Percentiles rank a stretch among this genome's conserved stretches.
These are phyloP conservation scores for Antrozous pallidus DNA, from an alignment of 2,797 vertebrate species.

Conservation along the genomic window DNA sequence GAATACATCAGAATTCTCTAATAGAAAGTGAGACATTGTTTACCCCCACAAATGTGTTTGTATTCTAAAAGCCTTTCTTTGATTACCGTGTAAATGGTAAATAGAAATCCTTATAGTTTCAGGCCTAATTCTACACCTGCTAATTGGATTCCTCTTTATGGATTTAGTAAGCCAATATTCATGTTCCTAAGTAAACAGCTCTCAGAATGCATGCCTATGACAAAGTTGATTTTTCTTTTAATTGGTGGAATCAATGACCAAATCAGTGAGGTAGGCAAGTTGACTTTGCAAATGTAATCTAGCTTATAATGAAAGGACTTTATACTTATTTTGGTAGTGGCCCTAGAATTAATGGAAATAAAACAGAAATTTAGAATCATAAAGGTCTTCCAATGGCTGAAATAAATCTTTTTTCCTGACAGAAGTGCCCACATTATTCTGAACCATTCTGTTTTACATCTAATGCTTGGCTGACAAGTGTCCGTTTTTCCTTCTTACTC, in stretches of 20 bases:
- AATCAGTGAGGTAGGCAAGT: slow-evolving; percentile 42
- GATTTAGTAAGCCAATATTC: slow-evolving; percentile 49
- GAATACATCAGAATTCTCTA: background rate
- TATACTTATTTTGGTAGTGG: slow-evolving; percentile 49
- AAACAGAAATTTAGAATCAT: slow-evolving; percentile 54
- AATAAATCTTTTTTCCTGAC: slow-evolving; percentile 77
- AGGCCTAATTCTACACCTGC: slow-evolving; percentile 24
- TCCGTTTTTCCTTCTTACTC: slow-evolving; percentile 80
- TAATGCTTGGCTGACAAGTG: slow-evolving; percentile 80
- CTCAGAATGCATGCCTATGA: background rate
- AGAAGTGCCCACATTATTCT: slow-evolving; percentile 74
- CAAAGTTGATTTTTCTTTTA: slow-evolving; percentile 16
- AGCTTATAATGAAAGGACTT: slow-evolving; percentile 51
- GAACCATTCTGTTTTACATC: slow-evolving; percentile 77
- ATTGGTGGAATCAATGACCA: background rate
- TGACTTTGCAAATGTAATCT: slow-evolving; percentile 46
- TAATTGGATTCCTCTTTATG: slow-evolving; percentile 55
- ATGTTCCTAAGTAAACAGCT: slow-evolving; percentile 44
- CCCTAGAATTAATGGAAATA: slow-evolving; percentile 66
- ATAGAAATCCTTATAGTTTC: slow-evolving; percentile 41
- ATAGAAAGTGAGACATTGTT: background rate
- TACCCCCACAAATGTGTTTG: background rate
- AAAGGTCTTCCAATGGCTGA: slow-evolving; percentile 79
- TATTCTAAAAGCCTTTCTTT: background rate
- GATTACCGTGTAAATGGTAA: slow-evolving; percentile 21